phyloP scores from a whole-genome alignment of 2,113 vertebrate species.

The Caretta caretta region DNA sequence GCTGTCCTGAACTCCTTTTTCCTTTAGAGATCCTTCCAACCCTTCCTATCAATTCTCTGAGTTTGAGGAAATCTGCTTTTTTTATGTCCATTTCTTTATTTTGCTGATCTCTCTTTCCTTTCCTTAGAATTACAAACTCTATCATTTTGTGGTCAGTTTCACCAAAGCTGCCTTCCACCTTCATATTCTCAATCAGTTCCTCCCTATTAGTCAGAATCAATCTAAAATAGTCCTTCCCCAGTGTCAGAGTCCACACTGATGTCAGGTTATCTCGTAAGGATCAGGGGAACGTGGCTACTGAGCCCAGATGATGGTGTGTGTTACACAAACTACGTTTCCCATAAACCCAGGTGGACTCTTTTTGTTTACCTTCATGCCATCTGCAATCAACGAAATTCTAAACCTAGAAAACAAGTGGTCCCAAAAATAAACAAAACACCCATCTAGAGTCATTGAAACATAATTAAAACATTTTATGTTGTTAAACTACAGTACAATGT shows the following conservation, averaged over 20 bases:
- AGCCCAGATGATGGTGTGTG: neutral
- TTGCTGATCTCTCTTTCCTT: no score
- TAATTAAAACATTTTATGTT: constrained; percentile 76
- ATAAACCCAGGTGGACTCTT: neutral
- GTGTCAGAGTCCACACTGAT: neutral
- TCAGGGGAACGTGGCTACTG: neutral
- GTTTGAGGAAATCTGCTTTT: neutral
- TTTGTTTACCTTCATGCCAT: neutral
- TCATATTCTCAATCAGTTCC: neutral
- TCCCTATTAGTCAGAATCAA: neutral
- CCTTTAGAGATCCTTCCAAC: neutral
- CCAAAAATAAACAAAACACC: neutral
- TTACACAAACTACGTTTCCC: neutral
- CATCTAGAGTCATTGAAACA: constrained; percentile 48
- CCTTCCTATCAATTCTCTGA: neutral
- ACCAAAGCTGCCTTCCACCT: neutral
- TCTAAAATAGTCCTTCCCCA: neutral
- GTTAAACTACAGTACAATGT: constrained; percentile 69
- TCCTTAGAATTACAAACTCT: neutral
- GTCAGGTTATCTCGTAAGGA: neutral
- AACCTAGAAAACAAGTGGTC: neutral
- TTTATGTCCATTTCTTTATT: neutral
- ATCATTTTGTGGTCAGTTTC: neutral
- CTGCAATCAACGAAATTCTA: neutral
- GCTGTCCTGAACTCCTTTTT: neutral